These are phyloP conservation scores for Fistularia tabacaria DNA, from an alignment of 2,797 vertebrate genomes.

Conservation along the genomic window DNA sequence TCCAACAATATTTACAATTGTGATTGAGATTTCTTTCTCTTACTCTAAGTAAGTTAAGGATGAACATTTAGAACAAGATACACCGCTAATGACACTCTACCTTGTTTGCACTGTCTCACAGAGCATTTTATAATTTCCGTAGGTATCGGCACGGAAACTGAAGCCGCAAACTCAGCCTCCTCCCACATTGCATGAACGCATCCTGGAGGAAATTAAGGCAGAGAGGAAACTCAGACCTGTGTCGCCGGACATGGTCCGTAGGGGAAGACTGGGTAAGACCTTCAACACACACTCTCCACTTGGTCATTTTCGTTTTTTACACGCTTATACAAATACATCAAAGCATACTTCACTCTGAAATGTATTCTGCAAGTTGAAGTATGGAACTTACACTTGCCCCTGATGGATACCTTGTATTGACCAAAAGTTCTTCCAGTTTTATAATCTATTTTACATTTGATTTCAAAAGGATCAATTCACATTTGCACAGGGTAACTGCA, in stretches of 20 bases:
- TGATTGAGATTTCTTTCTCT: too few species aligned
- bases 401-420: too few species aligned
- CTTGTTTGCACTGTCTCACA: too few species aligned
- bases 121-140: background rate
- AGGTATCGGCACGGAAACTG: constrained; percentile 91
- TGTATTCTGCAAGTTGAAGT: constrained; percentile 22
- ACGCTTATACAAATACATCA: constrained; percentile 6
- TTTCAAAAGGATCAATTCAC: background rate
- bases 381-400: constrained; percentile 17
- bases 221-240: constrained; percentile 93
- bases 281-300: background rate
- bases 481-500: constrained; percentile 11
- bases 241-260: constrained; percentile 86
- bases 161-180: constrained; percentile 88
- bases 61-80: too few species aligned
- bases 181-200: constrained; percentile 90
- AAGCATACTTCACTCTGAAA: constrained; percentile 28
- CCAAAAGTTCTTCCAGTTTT: too few species aligned
- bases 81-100: too few species aligned
- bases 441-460: too few species aligned
- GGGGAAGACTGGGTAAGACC: constrained; percentile 83
- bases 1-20: too few species aligned
- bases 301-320: background rate
- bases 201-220: constrained; percentile 92
- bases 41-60: too few species aligned